A percentile compares a stretch with the other conserved stretches of the same genome.
phyloP scores from a whole-genome alignment of 2,797 vertebrate genomes.

The Discoglossus pictus region DNA sequence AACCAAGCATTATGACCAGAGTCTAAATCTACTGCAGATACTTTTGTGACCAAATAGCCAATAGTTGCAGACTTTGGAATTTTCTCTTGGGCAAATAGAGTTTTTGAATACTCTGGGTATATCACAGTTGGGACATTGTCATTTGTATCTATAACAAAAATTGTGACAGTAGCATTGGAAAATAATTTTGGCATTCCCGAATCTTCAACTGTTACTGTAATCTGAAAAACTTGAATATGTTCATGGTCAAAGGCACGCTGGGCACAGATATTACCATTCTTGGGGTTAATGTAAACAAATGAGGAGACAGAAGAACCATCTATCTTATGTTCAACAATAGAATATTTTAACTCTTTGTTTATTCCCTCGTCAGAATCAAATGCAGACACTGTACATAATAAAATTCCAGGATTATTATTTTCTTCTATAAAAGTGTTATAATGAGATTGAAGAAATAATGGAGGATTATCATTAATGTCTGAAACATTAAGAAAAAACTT shows the following conservation, averaged over 20 bases:
- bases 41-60: conserved; percentile 86
- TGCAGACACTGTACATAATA: conserved; percentile 80
- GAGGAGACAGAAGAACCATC: conserved; percentile 63
- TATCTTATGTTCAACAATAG: conserved; percentile 62
- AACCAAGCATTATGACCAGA: conserved; percentile 66
- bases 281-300: conserved; percentile 86
- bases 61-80: conserved; percentile 77
- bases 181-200: conserved; percentile 68
- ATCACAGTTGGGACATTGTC: conserved; percentile 86
- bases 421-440: conserved; percentile 82
- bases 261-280: conserved; percentile 84
- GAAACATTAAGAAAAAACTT: conserved; percentile 74
- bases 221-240: conserved; percentile 79
- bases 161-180: conserved; percentile 80
- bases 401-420: conserved; percentile 76
- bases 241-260: conserved; percentile 88
- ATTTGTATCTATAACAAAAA: conserved; percentile 91
- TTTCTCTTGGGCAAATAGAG: conserved; percentile 70
- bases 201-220: conserved; percentile 72
- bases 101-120: conserved; percentile 74
- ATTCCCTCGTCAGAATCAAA: conserved; percentile 75
- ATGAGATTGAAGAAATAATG: conserved; percentile 69
- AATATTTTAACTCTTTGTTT: conserved; percentile 73
- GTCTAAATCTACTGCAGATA: conserved; percentile 80
- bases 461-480: conserved; percentile 85